A percentile compares a stretch with the other conserved stretches of the same genome.
These are phyloP conservation scores for Malurus alboscapulatus DNA, from an alignment of 2,113 vertebrate species.

Conservation along the genomic window DNA sequence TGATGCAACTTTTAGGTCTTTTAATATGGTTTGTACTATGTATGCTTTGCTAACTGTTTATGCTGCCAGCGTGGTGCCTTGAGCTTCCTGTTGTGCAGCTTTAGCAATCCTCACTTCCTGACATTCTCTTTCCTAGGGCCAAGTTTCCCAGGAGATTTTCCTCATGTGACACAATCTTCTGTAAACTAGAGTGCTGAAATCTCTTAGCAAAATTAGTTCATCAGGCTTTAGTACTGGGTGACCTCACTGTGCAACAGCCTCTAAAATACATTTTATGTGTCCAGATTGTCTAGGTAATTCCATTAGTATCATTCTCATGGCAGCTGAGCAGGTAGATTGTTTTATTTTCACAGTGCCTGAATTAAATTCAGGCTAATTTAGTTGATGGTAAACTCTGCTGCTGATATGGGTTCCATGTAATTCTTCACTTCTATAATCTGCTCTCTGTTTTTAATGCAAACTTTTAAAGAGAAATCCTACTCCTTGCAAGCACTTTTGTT, in stretches of 20 bases:
- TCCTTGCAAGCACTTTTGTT: background rate
- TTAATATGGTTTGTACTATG: background rate
- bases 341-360: slow-evolving; percentile 22
- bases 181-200: background rate
- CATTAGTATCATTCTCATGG: slow-evolving; percentile 37
- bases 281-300: slow-evolving; percentile 52
- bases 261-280: slow-evolving; percentile 20
- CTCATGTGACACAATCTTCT: background rate
- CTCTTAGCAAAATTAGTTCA: background rate
- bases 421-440: background rate
- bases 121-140: slow-evolving; percentile 16
- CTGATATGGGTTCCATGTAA: background rate
- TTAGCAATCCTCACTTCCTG: slow-evolving; percentile 45
- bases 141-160: slow-evolving; percentile 39
- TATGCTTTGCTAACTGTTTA: slow-evolving; percentile 2
- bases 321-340: slow-evolving; percentile 48
- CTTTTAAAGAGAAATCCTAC: background rate
- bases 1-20: background rate
- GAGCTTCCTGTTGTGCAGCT: slow-evolving; percentile 28
- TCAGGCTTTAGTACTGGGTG: background rate
- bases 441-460: background rate
- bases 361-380: slow-evolving; percentile 47
- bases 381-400: background rate
- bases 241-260: background rate
- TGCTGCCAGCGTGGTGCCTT: background rate